phyloP scores from a whole-genome alignment of 2,113 vertebrate genomes.

The Arvicanthis niloticus region DNA sequence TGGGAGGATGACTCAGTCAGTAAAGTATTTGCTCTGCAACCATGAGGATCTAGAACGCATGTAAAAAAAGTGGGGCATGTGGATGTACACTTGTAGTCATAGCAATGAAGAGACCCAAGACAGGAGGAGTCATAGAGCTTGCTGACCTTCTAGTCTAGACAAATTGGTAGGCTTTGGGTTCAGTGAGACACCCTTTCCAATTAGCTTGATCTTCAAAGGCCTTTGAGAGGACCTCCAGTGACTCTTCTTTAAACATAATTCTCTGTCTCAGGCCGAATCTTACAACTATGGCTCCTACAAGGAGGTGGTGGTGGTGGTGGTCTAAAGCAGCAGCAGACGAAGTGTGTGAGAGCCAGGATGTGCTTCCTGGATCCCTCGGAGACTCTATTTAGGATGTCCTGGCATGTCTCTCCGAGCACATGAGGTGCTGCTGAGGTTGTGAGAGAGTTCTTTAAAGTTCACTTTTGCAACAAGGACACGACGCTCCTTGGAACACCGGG shows the following conservation, averaged over 20 bases:
- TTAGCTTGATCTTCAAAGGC: neutral
- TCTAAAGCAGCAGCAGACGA: fast-evolving
- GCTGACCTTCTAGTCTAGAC: neutral
- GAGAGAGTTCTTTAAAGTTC: constrained; percentile 65
- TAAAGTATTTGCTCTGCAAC: neutral
- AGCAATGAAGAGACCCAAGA: neutral
- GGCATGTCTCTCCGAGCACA: neutral
- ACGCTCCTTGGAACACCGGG: neutral
- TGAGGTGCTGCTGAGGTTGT: neutral
- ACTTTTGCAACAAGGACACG: constrained; percentile 72
- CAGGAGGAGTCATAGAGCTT: neutral
- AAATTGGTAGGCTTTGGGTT: neutral
- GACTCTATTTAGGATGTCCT: neutral
- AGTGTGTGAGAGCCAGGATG: neutral
- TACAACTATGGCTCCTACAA: fast-evolving
- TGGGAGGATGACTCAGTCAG: neutral
- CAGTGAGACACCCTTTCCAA: neutral
- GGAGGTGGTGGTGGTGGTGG: no score
- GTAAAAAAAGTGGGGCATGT: neutral
- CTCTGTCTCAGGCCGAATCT: neutral
- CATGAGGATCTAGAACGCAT: neutral
- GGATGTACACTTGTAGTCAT: neutral
- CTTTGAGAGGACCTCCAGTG: neutral
- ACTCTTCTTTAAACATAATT: neutral
- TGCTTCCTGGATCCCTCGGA: neutral